phyloP scores from a whole-genome alignment of 2,113 vertebrate genomes.

The Dicentrarchus labrax region DNA sequence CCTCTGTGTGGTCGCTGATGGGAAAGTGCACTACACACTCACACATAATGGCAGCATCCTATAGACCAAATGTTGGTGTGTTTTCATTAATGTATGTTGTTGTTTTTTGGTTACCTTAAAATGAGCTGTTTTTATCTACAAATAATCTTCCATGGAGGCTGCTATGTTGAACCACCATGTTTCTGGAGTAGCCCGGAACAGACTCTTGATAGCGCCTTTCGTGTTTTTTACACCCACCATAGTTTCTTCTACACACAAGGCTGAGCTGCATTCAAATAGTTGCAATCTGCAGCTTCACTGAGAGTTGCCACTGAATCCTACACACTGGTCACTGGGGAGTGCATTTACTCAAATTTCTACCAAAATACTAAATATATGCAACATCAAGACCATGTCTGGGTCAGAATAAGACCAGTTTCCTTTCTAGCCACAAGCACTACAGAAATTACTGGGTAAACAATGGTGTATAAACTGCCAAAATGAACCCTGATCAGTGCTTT shows the following conservation, averaged over 20 bases:
- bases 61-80: background rate
- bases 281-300: no score
- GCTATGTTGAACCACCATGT: no score
- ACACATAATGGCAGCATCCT: background rate
- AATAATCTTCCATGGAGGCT: no score
- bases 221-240: no score
- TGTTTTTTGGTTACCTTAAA: no score
- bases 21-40: constrained; percentile 1
- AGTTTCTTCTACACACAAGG: no score
- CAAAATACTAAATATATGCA: background rate
- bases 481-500: background rate
- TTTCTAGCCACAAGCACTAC: background rate
- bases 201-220: no score
- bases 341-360: background rate
- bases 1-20: background rate
- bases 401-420: background rate
- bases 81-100: background rate
- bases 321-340: background rate
- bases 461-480: constrained; percentile 16
- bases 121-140: no score
- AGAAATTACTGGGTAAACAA: constrained; percentile 19
- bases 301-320: no score
- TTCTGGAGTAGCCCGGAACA: no score
- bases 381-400: background rate
- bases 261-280: no score